These are phyloP conservation scores for Planiliza haematocheilus DNA, from an alignment of 2,113 vertebrate species.

Conservation along the genomic window DNA sequence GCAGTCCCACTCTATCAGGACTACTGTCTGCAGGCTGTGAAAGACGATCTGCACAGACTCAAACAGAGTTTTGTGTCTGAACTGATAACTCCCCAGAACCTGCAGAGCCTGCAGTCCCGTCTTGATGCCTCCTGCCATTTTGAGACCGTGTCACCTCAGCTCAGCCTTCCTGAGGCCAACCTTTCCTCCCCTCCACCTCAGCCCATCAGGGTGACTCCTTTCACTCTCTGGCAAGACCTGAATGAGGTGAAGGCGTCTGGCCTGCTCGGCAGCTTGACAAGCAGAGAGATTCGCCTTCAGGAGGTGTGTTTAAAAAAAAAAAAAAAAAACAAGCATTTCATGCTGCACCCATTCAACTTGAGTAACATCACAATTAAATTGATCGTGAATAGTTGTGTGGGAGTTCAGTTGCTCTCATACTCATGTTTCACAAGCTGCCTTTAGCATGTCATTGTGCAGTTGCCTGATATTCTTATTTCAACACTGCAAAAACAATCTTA, in stretches of 20 bases:
- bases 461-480: no score
- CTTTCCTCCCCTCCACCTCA: slow-evolving; percentile 14
- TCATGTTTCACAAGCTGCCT: no score
- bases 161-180: neutral
- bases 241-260: slow-evolving; percentile 79
- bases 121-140: neutral
- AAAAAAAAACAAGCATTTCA: no score
- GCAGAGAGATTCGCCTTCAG: slow-evolving; percentile 77
- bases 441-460: no score
- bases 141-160: neutral
- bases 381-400: no score
- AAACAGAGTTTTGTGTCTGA: slow-evolving; percentile 43
- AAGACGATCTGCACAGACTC: slow-evolving; percentile 52
- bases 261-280: slow-evolving; percentile 67
- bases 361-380: no score
- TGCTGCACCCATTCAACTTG: no score
- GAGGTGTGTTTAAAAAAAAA: slow-evolving; percentile 77
- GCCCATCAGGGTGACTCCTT: slow-evolving; percentile 51
- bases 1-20: slow-evolving; percentile 85
- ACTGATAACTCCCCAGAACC: slow-evolving; percentile 39
- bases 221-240: slow-evolving; percentile 82
- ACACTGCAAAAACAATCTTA: no score
- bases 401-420: no score
- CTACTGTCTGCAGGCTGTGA: slow-evolving; percentile 72
- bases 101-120: slow-evolving; percentile 44